Base-by-base conservation (phyloP, 1,140 invertebrate species). In the Anthonomus grandis region DNA sequence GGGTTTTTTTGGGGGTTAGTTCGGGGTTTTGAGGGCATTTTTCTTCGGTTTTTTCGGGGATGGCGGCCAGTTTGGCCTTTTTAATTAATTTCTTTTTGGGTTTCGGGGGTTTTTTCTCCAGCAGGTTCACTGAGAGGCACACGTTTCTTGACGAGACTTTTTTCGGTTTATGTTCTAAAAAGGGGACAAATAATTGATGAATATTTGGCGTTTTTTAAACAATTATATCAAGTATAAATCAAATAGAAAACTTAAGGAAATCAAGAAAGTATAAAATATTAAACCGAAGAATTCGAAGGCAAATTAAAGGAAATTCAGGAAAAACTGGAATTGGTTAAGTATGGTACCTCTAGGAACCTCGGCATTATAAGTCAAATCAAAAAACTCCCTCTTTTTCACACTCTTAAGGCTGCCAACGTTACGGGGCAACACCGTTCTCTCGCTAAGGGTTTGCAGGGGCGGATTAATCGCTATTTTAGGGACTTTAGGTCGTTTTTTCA, bases 51-150 rank as follows among this genome's bases (percentile, higher is more conserved):
- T 38, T 52, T 52, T 57, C 55, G 12, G 55, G 46, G 22, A 60
- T 60, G 5, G 56, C 50, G 3, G 51, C 46, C 6, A 59, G 31
- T 1, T 51, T 61, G 19, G 41, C 45, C 21, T 61, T 56, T 27
- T 52, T 56, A 23, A 41, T 22, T 46, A n/a, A n/a, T 46, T 41
- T 6, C 24, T 5, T 51, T 57, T 57, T 1, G 21, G 41, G 18
- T 48, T 59, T 21, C 31, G 37, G 15, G 41, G 15, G 13, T 17
- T 42, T 25, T 49, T 39, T 18, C 4, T 49, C 34, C n/a, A 3
- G 31, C 13, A 46, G n/a, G n/a, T 55, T 55, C 12, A 46, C 42
- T 4, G 4, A 44, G 3, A 53, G 3, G 15, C 23, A 37, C 9
- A 55, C 19, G 38, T 55, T 55, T 38, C 41, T 55, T 19, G 52